These are phyloP conservation scores for Donacobius atricapilla DNA, from an alignment of 2,113 vertebrate genomes.

Conservation along the genomic window DNA sequence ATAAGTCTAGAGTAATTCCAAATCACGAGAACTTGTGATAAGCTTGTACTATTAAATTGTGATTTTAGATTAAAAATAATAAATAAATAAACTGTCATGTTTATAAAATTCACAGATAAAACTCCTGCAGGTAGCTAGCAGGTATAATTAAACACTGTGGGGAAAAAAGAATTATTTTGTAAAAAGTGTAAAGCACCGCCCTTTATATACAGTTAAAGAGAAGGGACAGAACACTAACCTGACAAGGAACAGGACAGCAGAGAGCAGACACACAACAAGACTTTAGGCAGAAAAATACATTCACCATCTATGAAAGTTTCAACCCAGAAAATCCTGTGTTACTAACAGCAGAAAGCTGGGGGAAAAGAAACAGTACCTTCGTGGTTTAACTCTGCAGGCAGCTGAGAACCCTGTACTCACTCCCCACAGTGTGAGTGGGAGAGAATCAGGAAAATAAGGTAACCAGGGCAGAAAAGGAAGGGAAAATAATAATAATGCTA, in stretches of 20 bases:
- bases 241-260: background rate
- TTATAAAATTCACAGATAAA: background rate
- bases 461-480: background rate
- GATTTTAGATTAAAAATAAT: background rate
- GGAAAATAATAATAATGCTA: background rate
- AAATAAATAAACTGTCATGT: background rate
- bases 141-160: background rate
- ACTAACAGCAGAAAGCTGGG: background rate
- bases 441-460: background rate
- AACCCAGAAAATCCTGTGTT: background rate
- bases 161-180: rapidly evolving
- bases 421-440: background rate
- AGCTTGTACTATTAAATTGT: background rate
- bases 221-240: background rate
- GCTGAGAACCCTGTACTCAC: background rate
- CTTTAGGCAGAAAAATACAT: background rate
- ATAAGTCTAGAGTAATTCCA: background rate
- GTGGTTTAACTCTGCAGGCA: background rate
- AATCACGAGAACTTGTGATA: background rate
- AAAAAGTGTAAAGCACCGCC: background rate
- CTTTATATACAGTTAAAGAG: background rate
- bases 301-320: background rate
- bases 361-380: background rate
- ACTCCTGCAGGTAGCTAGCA: background rate
- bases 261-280: background rate